Evolutionary conservation across 1,140 invertebrate species (phyloP).

Genomic region (Euwallacea similis): DNA sequence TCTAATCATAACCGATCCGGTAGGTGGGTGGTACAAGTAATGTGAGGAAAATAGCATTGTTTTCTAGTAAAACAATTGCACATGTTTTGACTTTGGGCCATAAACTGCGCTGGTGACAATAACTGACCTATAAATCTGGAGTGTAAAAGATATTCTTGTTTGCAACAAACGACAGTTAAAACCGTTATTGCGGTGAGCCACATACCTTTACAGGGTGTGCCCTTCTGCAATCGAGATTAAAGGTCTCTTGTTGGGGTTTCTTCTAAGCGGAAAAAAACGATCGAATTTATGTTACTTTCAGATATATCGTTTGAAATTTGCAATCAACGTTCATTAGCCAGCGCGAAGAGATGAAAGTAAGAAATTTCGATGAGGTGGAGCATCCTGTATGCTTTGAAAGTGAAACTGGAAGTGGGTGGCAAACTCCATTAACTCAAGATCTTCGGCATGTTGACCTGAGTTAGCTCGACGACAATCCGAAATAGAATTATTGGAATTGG

Average conservation of each 20-base stretch:
- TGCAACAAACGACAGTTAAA: constrained; percentile 30
- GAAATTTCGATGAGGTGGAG: too few relatives aligned
- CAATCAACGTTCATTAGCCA: too few relatives aligned
- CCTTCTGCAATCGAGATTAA: neutral
- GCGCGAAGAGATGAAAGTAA: too few relatives aligned
- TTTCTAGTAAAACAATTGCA: constrained; percentile 29
- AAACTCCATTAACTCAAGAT: constrained; percentile 36
- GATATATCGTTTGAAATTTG: too few relatives aligned
- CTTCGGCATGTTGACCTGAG: constrained; percentile 29
- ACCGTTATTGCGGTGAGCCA: constrained; percentile 29
- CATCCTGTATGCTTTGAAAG: constrained; percentile 20
- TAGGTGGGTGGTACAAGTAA: constrained; percentile 22
- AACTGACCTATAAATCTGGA: constrained; percentile 38
- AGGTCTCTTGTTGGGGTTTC: too few relatives aligned
- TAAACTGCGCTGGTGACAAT: constrained; percentile 32
- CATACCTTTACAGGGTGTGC: constrained; percentile 15
- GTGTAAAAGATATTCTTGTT: constrained; percentile 37
- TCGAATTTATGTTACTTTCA: too few relatives aligned
- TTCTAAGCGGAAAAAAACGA: too few relatives aligned
- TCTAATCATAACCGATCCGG: neutral
- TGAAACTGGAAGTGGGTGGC: constrained; percentile 37
- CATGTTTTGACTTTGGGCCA: constrained; percentile 15
- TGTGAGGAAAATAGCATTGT: constrained; percentile 27
- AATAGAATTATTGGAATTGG: constrained; percentile 38
- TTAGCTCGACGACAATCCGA: constrained; percentile 31